Base-by-base conservation (phyloP, 2,113 vertebrate species). In the Australoheros scitulus region DNA sequence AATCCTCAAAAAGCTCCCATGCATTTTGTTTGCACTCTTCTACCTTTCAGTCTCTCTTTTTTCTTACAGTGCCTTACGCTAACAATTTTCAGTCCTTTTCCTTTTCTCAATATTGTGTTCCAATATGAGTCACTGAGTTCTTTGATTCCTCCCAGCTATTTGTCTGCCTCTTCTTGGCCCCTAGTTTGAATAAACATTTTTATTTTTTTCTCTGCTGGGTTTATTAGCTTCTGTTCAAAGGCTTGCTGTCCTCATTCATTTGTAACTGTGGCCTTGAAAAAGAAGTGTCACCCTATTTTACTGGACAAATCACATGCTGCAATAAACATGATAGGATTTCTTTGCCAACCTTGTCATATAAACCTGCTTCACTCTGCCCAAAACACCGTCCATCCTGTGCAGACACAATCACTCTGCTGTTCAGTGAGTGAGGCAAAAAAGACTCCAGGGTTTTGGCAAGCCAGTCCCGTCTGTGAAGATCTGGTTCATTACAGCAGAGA, bases 401-500 rank as follows among this genome's bases (percentile, higher is more conserved):
- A 76, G 97, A 96, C 34, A 97, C 63, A 7, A 74, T 88, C 89
- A 99, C 91, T 65, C 87, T 80, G 82, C 93, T 93, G 61, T 83
- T 85, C 38, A 97, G 82, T 64, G 95, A 82, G 15, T 79, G 76
- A 13, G 98, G 97, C 85, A 99, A 94, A 90, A 97, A 99, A 55
- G 97, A 99, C 92, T 97, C 97, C 78, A 99, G 93, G 1, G 98
- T 98, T 92, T 96, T 94, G 77, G 92, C 85, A 57, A 96, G 91
- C 95, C 95, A 92, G 38, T 90, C 78, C 17, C 93, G 97, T 89
- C 97, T 97, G 92, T 95, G 93, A 80, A 74, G 87, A 87, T 99
- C 96, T 41, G 95, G 94, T 79, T 99, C 98, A 55, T 99, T 99
- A 93, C 97, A 98, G 41, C 96, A 97, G 84, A 99, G 94, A 41